Evolutionary conservation across 2,888 invertebrate genomes (phyloP).

Genomic region (Athalia circularis): DNA sequence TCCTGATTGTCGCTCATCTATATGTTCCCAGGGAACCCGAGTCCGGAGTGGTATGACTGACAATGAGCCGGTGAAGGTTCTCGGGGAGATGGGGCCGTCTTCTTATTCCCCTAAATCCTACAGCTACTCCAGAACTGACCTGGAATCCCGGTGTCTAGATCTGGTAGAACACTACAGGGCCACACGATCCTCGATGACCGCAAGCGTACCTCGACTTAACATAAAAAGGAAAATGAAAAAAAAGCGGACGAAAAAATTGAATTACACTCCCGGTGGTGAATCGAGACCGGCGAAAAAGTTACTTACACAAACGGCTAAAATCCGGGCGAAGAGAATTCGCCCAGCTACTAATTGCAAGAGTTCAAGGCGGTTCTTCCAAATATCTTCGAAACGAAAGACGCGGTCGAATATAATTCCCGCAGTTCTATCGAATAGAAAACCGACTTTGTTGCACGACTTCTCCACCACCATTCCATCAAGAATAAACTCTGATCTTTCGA

Average conservation of each 20-base stretch:
- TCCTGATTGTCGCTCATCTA: conserved; percentile 43
- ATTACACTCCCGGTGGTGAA: background rate
- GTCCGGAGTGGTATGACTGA: conserved; percentile 50
- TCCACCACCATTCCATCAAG: background rate
- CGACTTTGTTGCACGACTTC: conserved; percentile 42
- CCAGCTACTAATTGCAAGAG: background rate
- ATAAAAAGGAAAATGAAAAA: conserved; percentile 23
- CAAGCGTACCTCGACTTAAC: background rate
- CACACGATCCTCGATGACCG: background rate
- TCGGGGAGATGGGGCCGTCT: conserved; percentile 52
- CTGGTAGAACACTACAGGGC: background rate
- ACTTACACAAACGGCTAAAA: background rate
- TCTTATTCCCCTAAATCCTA: conserved; percentile 41
- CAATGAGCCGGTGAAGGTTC: conserved; percentile 48
- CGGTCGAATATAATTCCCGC: conserved; percentile 6
- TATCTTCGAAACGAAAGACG: background rate
- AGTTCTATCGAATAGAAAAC: conserved; percentile 25
- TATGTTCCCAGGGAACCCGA: conserved; percentile 63
- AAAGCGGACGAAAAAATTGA: background rate
- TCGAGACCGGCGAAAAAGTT: background rate
- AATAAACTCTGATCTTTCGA: background rate
- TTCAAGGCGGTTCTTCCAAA: conserved; percentile 4
- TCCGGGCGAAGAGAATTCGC: background rate
- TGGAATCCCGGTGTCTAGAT: conserved; percentile 14
- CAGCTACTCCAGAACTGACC: background rate